These are phyloP conservation scores for Prolemur simus DNA, from an alignment of 2,113 vertebrate species.

Conservation along the genomic window DNA sequence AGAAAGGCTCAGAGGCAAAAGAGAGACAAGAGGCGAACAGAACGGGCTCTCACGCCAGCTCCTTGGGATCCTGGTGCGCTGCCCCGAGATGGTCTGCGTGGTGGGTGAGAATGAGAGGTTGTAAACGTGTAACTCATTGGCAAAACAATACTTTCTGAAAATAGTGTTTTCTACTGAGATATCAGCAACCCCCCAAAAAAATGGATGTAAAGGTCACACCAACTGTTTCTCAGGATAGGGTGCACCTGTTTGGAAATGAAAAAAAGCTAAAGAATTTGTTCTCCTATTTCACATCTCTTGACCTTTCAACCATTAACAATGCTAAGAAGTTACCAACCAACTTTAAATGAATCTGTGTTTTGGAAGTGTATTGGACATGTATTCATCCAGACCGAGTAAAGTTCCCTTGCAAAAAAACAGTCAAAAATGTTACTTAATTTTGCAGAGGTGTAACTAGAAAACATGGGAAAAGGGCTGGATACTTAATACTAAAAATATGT, in stretches of 20 bases:
- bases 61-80: slow-evolving; percentile 6
- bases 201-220: slow-evolving; percentile 19
- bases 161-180: slow-evolving; percentile 62
- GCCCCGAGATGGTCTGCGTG: slow-evolving; percentile 43
- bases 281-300: slow-evolving; percentile 73
- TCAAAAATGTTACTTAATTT: not conserved
- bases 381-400: slow-evolving; percentile 33
- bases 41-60: not conserved
- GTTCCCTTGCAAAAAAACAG: not conserved
- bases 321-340: not conserved
- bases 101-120: slow-evolving; percentile 26
- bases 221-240: slow-evolving; percentile 67
- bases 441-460: not conserved
- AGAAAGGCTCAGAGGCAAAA: slow-evolving; percentile 59
- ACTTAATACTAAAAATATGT: not conserved
- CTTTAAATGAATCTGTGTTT: slow-evolving; percentile 42
- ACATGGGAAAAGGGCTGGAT: not conserved
- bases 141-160: slow-evolving; percentile 62
- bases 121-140: slow-evolving; percentile 40
- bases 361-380: not conserved
- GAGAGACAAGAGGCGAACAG: slow-evolving; percentile 24
- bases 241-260: slow-evolving; percentile 49
- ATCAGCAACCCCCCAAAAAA: slow-evolving; percentile 37
- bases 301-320: not conserved
- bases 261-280: slow-evolving; percentile 57